phyloP scores from a whole-genome alignment of 2,797 vertebrate species.

The Anomalospiza imberbis region DNA sequence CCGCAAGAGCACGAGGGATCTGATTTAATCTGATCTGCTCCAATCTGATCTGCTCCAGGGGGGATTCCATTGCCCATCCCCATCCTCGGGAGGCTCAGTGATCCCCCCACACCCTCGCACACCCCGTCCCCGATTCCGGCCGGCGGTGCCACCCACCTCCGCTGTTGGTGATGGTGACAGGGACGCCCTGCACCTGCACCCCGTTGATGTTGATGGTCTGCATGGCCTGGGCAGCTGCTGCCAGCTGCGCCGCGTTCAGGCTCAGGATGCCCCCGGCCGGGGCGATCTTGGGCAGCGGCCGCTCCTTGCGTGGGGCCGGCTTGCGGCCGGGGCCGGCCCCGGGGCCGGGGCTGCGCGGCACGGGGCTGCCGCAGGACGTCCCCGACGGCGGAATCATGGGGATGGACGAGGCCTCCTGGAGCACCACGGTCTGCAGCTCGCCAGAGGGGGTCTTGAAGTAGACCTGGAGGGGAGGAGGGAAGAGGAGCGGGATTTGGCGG shows the following conservation, averaged over 20 bases:
- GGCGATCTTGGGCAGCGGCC: constrained; percentile 91
- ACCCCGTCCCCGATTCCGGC: background rate
- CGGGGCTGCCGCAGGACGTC: background rate
- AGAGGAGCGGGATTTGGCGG: background rate
- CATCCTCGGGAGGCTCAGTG: too few relatives aligned
- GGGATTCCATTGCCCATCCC: too few relatives aligned
- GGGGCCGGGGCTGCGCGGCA: too few relatives aligned
- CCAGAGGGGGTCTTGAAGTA: constrained; percentile 88
- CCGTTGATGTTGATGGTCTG: constrained; percentile 99
- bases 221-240: constrained; percentile 85
- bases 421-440: constrained; percentile 56
- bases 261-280: constrained; percentile 89
- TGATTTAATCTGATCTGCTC: too few relatives aligned
- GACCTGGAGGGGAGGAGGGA: constrained; percentile 70
- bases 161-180: background rate
- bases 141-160: background rate
- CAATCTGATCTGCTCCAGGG: background rate
- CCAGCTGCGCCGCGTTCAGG: constrained; percentile 85
- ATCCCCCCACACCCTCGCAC: too few relatives aligned
- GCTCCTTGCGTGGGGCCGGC: constrained; percentile 80
- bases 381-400: fast-evolving
- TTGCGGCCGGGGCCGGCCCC: constrained; percentile 20
- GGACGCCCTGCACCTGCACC: constrained; percentile 88
- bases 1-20: background rate
- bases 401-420: background rate